These are phyloP conservation scores for Neodontobutis hainanensis DNA, from an alignment of 2,113 vertebrate species.

Conservation along the genomic window DNA sequence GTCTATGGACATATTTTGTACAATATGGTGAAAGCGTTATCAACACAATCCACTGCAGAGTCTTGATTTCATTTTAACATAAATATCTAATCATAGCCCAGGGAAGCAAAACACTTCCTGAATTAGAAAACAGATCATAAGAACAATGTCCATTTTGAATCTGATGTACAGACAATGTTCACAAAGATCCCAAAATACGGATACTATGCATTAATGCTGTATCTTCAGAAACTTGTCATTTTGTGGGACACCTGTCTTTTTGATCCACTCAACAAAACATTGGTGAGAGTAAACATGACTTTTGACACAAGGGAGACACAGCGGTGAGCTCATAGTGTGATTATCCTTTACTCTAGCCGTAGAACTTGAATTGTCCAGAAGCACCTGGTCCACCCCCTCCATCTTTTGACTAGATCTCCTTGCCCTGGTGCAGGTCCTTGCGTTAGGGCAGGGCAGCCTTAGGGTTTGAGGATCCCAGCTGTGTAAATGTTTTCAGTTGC, in stretches of 20 bases:
- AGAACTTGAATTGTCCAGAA: conserved; percentile 61
- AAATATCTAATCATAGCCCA: conserved; percentile 44
- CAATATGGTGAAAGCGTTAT: conserved; percentile 27
- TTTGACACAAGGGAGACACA: conserved; percentile 47
- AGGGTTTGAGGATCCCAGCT: conserved; percentile 90
- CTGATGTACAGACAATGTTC: no score
- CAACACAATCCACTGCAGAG: conserved; percentile 24
- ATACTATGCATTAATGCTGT: no score
- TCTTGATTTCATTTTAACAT: conserved; percentile 30
- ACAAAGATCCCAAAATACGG: no score
- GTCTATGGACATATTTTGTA: conserved; percentile 14
- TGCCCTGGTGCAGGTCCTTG: conserved; percentile 55
- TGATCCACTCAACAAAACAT: conserved; percentile 27
- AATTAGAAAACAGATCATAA: conserved; percentile 22
- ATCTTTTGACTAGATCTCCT: conserved; percentile 16
- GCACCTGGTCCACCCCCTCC: conserved; percentile 59
- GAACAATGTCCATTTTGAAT: not conserved
- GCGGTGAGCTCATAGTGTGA: conserved; percentile 55
- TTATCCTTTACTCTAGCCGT: conserved; percentile 64
- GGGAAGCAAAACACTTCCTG: conserved; percentile 41
- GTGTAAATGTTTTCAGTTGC: conserved; percentile 99
- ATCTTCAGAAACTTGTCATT: no score
- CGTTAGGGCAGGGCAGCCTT: conserved; percentile 78
- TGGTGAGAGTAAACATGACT: conserved; percentile 40
- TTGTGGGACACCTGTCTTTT: not conserved